These are phyloP conservation scores for Gastracanthus pulcherrimus DNA, from an alignment of 2,888 invertebrate genomes.

Conservation along the genomic window DNA sequence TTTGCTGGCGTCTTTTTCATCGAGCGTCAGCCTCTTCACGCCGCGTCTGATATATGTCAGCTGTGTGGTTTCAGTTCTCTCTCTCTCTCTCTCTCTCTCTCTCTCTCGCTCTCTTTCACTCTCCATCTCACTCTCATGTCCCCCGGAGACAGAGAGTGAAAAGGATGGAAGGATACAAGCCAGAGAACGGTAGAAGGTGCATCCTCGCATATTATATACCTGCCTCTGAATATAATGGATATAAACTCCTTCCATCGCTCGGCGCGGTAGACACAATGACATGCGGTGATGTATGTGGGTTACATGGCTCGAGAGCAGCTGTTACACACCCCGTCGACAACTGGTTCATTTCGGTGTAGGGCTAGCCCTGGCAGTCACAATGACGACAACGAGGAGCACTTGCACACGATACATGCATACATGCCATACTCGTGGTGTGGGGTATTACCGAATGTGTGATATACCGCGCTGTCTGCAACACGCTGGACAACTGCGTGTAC, in stretches of 20 bases:
- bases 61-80: constrained; percentile 26
- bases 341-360: constrained; percentile 68
- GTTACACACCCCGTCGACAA: constrained; percentile 69
- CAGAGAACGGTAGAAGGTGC: too few relatives aligned
- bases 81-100: constrained; percentile 1
- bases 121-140: background rate
- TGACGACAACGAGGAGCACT: background rate
- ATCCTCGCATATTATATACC: constrained; percentile 46
- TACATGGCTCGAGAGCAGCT: constrained; percentile 73
- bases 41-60: constrained; percentile 63
- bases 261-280: constrained; percentile 67
- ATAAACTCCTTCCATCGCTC: constrained; percentile 9
- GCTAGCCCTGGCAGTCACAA: constrained; percentile 59
- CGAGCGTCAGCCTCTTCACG: constrained; percentile 48
- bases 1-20: constrained; percentile 41
- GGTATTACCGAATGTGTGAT: background rate
- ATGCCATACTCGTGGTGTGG: background rate
- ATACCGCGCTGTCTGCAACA: too few relatives aligned
- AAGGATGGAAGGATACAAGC: too few relatives aligned
- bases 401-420: background rate
- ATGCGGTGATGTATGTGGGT: constrained; percentile 75
- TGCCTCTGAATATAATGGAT: constrained; percentile 50
- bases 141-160: constrained; percentile 3
- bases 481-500: too few relatives aligned
- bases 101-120: background rate